Base-by-base conservation (phyloP, 2,888 invertebrate genomes). In the Drosophila ustulata region DNA sequence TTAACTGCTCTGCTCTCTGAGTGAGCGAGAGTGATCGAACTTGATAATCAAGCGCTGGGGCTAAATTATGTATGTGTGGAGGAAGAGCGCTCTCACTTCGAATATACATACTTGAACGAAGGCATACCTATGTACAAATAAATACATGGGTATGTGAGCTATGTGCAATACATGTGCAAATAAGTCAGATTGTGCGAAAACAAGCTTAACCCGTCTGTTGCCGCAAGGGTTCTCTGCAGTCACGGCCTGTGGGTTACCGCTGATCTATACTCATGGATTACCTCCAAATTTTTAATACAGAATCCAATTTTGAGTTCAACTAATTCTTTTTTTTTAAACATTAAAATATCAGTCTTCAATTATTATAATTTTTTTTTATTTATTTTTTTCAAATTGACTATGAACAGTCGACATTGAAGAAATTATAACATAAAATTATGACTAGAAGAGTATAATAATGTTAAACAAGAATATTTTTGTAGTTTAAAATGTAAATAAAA, bases 141-240 rank as follows among this genome's bases (percentile, higher is more conserved):
- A 32, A 34, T 25, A 13, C 45, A 25, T 45, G 45, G 45, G 32
- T 45, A 32, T 5, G 43, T 55, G 45, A 18, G 13, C 47, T 18
- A 25, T 45, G 50, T 59, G 41, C 45, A 13, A 34, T 49, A 52
- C 37, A 59, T 52, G 45, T 57, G 50, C 46, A 28, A 56, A 62
- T 45, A 66, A 23, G 28, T 39, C 45, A n/a, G 56, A 34, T 43
- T 55, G 13, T 62, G 62, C 75, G 52, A 80, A 80, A 83, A 68
- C 59, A 75, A 72, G 53, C 57, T 80, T 83, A 80, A 80, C 78
- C 78, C 81, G 23, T 52, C 23, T 6, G 3, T 23, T 4, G 11
- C 6, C n/a, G 4, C 28, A 25, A 3, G 59, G 69, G 55, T 6
- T 58, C n/a, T 46, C 25, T 26, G 5, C 13, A 39, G 13, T 13